These are phyloP conservation scores for Dryobotodes eremita DNA, from an alignment of 2,888 invertebrate genomes.

Conservation along the genomic window DNA sequence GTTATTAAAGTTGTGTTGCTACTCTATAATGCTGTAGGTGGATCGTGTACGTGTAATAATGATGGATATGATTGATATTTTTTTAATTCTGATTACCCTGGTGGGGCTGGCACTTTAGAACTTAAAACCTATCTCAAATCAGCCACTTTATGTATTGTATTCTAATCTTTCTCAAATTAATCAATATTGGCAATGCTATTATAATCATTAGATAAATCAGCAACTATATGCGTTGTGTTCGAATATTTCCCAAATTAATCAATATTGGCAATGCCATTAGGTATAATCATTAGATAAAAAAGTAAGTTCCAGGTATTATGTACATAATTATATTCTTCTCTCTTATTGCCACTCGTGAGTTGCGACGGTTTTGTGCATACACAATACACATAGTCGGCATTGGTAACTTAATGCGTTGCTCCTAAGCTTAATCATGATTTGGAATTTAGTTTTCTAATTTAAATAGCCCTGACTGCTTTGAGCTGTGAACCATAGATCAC, in stretches of 20 bases:
- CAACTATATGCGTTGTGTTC: too few species aligned
- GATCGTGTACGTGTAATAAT: not conserved
- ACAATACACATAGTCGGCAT: not conserved
- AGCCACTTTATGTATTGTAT: too few species aligned
- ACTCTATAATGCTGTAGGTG: not conserved
- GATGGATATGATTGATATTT: not conserved
- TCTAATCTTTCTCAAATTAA: too few species aligned
- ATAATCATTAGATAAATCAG: too few species aligned
- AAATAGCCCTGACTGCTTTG: conserved; percentile 37
- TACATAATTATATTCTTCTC: not conserved
- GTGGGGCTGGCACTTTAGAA: not conserved
- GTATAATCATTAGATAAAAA: not conserved
- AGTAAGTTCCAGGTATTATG: not conserved
- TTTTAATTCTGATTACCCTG: not conserved
- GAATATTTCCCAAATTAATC: too few species aligned
- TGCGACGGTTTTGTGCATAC: not conserved
- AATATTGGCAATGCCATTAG: not conserved
- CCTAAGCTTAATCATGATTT: not conserved
- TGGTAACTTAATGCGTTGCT: not conserved
- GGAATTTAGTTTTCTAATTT: conserved; percentile 13
- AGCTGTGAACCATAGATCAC: conserved; percentile 30
- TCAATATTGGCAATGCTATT: too few species aligned
- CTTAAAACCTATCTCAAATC: too few species aligned
- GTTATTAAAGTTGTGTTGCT: conserved; percentile 16
- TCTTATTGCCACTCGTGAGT: not conserved